These are phyloP conservation scores for Colletes collaris DNA, from an alignment of 2,888 invertebrate genomes.

Conservation along the genomic window DNA sequence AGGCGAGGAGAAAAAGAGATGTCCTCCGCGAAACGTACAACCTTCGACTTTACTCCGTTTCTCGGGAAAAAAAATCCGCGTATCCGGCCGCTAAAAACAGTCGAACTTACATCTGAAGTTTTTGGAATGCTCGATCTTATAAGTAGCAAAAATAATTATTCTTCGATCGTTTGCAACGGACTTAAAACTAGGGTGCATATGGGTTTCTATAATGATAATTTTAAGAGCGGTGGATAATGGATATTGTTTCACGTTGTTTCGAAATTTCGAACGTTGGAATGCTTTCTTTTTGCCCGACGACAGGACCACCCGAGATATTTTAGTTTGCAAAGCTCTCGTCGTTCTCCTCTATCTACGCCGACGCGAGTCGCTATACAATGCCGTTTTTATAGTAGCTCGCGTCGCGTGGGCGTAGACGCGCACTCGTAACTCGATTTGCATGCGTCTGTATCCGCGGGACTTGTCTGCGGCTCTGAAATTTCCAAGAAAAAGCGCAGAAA, in stretches of 20 bases:
- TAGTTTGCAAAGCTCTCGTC: neutral
- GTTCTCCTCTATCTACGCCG: neutral
- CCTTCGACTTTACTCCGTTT: conserved; percentile 1
- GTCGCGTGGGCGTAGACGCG: conserved; percentile 17
- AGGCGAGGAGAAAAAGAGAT: neutral
- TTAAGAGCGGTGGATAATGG: too few relatives aligned
- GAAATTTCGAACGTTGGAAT: neutral
- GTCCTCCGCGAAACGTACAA: conserved; percentile 2
- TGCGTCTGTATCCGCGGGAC: conserved; percentile 1
- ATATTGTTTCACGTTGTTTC: too few relatives aligned
- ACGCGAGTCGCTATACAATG: conserved; percentile 17
- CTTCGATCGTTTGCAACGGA: too few relatives aligned
- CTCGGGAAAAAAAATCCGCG: neutral
- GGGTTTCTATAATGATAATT: too few relatives aligned
- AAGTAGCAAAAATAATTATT: neutral
- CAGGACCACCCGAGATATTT: neutral
- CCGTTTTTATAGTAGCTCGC: conserved; percentile 10
- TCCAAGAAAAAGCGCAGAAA: neutral
- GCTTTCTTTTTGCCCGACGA: neutral
- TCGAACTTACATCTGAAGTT: too few relatives aligned
- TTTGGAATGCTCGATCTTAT: too few relatives aligned
- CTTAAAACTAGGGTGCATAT: too few relatives aligned
- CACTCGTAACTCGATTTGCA: conserved; percentile 24
- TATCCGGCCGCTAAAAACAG: neutral
- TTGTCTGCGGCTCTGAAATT: conserved; percentile 3